These are phyloP conservation scores for Drosophila fulvimacula DNA, from an alignment of 2,888 invertebrate genomes.

Conservation along the genomic window DNA sequence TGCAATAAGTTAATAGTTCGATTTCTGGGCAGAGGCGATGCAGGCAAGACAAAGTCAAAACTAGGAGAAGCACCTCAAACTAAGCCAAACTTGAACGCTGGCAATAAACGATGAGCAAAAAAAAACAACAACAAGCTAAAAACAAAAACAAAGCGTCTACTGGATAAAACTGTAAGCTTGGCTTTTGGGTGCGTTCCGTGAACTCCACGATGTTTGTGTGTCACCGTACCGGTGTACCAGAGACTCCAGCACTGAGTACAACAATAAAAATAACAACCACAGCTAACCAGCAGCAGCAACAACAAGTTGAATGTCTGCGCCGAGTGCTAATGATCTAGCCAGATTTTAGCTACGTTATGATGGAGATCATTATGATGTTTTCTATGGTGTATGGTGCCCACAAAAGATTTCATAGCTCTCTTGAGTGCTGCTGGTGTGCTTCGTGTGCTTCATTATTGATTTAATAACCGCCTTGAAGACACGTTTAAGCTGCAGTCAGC, in stretches of 20 bases:
- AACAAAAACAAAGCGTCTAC: slow-evolving; percentile 58
- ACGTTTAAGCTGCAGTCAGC: slow-evolving; percentile 74
- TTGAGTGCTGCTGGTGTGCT: slow-evolving; percentile 52
- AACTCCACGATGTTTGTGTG: slow-evolving; percentile 85
- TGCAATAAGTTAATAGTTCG: slow-evolving; percentile 82
- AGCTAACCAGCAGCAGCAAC: slow-evolving; percentile 18
- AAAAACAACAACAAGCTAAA: background rate
- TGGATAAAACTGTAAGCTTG: slow-evolving; percentile 70
- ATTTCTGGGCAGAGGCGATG: slow-evolving; percentile 52
- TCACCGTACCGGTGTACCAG: slow-evolving; percentile 68
- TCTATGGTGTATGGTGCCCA: slow-evolving; percentile 28
- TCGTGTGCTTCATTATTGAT: slow-evolving; percentile 84
- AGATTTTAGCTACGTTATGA: slow-evolving; percentile 40
- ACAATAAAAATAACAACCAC: slow-evolving; percentile 16
- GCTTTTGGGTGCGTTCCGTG: slow-evolving; percentile 85
- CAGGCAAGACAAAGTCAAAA: slow-evolving; percentile 34
- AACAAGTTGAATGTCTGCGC: slow-evolving; percentile 6
- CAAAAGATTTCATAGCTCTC: slow-evolving; percentile 47
- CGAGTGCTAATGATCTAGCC: slow-evolving; percentile 74
- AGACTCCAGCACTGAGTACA: slow-evolving; percentile 45
- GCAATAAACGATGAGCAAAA: slow-evolving; percentile 18
- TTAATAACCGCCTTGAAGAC: slow-evolving; percentile 81
- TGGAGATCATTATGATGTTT: slow-evolving; percentile 50
- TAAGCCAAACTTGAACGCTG: slow-evolving; percentile 41
- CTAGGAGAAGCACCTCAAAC: slow-evolving; percentile 72